A percentile compares a stretch with the other conserved stretches of the same genome.
phyloP scores from a whole-genome alignment of 2,113 vertebrate genomes.

The Peromyscus leucopus region DNA sequence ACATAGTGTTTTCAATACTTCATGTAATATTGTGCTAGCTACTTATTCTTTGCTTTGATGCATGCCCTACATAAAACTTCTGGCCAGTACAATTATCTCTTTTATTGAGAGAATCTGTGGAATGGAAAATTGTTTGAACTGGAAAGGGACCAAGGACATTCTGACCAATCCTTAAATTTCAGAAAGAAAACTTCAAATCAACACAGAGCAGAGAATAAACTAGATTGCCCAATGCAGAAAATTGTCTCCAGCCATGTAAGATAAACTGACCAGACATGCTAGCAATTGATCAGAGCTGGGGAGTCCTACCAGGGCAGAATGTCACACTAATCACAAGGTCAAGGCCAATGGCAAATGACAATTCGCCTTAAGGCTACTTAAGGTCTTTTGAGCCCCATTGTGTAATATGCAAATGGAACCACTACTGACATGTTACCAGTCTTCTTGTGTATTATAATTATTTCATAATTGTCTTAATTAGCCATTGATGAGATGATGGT shows the following conservation, averaged over 20 bases:
- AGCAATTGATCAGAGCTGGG: background rate
- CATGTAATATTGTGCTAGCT: background rate
- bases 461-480: slow-evolving; percentile 21
- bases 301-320: background rate
- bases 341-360: background rate
- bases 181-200: background rate
- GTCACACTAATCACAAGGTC: background rate
- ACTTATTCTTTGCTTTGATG: slow-evolving; percentile 36
- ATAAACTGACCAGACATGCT: background rate
- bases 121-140: slow-evolving; percentile 54
- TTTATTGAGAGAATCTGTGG: slow-evolving; percentile 48
- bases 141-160: slow-evolving; percentile 30
- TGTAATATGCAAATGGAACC: slow-evolving; percentile 42
- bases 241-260: background rate
- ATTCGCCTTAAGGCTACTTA: background rate
- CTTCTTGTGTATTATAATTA: background rate
- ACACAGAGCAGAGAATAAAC: background rate
- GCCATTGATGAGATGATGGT: slow-evolving; percentile 16
- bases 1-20: background rate
- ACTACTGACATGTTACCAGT: background rate
- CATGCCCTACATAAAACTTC: slow-evolving; percentile 28
- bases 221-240: background rate
- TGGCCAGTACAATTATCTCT: slow-evolving; percentile 16
- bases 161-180: slow-evolving; percentile 30
- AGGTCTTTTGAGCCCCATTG: background rate